Conservation (phyloP, 2,113 vertebrate species). For the Tragelaphus strepsiceros region DNA sequence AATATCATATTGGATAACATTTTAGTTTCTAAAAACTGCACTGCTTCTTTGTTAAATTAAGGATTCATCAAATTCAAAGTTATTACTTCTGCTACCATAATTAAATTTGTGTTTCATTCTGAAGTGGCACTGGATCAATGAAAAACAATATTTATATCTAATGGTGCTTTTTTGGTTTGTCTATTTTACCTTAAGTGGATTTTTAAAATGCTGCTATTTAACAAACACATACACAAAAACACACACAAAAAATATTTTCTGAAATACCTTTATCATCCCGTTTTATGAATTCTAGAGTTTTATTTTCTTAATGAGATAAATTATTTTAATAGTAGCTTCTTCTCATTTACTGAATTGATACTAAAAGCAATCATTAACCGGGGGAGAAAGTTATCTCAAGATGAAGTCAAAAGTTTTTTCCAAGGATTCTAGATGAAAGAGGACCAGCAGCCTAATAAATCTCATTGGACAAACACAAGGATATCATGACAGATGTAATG, state of each 20-base stretch:
- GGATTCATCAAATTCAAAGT: slow-evolving; percentile 60
- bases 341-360: slow-evolving; percentile 66
- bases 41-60: slow-evolving; percentile 73
- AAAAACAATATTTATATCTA: slow-evolving; percentile 32
- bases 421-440: slow-evolving; percentile 56
- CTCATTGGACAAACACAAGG: slow-evolving; percentile 32
- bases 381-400: slow-evolving; percentile 56
- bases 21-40: slow-evolving; percentile 69
- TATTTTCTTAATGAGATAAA: slow-evolving; percentile 63
- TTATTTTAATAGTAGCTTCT: slow-evolving; percentile 63
- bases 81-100: slow-evolving; percentile 71
- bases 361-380: slow-evolving; percentile 67
- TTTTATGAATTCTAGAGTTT: slow-evolving; percentile 63
- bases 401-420: slow-evolving; percentile 54
- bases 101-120: slow-evolving; percentile 67
- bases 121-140: neutral
- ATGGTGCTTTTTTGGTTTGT: slow-evolving; percentile 11
- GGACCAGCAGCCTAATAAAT: slow-evolving; percentile 48
- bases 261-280: slow-evolving; percentile 22
- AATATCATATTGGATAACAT: slow-evolving; percentile 53
- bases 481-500: neutral
- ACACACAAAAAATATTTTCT: neutral
- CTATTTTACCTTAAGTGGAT: slow-evolving; percentile 59
- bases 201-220: slow-evolving; percentile 51
- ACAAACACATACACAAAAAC: neutral